Percentiles rank a stretch among this genome's conserved stretches.
phyloP scores from a whole-genome alignment of 1,140 invertebrate species.

The Lasioglossum albipes region DNA sequence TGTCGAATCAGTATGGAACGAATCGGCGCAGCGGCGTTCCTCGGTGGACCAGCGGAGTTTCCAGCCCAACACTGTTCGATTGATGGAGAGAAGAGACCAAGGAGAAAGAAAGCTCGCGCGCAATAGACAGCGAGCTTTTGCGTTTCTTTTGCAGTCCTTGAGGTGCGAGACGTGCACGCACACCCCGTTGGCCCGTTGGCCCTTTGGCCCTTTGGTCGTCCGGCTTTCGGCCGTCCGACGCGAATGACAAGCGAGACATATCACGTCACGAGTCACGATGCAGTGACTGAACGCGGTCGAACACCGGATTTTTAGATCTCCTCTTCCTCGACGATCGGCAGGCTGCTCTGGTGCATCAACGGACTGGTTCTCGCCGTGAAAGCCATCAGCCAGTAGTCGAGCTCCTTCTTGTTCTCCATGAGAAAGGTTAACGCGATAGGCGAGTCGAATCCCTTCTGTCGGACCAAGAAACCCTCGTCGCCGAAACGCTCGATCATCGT shows the following conservation, averaged over 20 bases:
- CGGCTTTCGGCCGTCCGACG: slow-evolving; percentile 65
- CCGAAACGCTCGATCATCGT: slow-evolving; percentile 80
- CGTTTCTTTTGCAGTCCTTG: not conserved
- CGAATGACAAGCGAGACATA: not conserved
- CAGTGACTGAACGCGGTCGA: not conserved
- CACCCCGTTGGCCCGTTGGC: no score
- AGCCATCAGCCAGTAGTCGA: slow-evolving; percentile 83
- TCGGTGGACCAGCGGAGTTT: no score
- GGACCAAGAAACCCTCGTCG: slow-evolving; percentile 81
- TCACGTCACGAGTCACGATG: no score
- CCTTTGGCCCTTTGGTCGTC: no score
- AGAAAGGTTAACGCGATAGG: slow-evolving; percentile 83
- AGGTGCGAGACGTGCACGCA: not conserved
- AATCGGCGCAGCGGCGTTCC: no score
- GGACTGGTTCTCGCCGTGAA: slow-evolving; percentile 82
- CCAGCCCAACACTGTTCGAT: no score
- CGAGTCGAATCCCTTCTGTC: slow-evolving; percentile 84
- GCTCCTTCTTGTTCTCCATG: slow-evolving; percentile 81
- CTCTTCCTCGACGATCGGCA: slow-evolving; percentile 84
- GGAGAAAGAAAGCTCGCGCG: not conserved
- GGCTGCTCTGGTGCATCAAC: slow-evolving; percentile 80
- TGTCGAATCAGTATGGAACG: no score
- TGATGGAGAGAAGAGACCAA: no score
- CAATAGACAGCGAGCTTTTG: not conserved
- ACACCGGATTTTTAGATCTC: slow-evolving; percentile 74